A percentile compares a stretch with the other conserved stretches of the same genome.
These are phyloP conservation scores for Porphyrio hochstetteri DNA, from an alignment of 2,113 vertebrate genomes.

Conservation along the genomic window DNA sequence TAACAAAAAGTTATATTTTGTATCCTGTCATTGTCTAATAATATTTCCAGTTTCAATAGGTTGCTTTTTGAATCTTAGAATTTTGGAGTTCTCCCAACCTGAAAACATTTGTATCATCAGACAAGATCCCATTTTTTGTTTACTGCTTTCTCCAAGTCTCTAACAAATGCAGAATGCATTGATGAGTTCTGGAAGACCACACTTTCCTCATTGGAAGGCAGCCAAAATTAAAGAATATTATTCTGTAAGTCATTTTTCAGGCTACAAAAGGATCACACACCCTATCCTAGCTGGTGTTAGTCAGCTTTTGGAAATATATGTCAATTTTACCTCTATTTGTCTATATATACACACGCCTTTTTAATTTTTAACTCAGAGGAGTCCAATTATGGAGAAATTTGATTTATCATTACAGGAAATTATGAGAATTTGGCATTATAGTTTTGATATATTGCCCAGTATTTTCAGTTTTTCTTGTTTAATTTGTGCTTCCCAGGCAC, in stretches of 20 bases:
- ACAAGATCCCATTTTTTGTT: background rate
- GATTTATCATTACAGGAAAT: background rate
- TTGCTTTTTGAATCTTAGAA: background rate
- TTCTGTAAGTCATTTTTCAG: background rate
- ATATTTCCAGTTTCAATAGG: background rate
- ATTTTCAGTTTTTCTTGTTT: background rate
- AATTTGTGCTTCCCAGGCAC: background rate
- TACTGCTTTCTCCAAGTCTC: background rate
- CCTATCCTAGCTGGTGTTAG: background rate
- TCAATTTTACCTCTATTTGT: background rate
- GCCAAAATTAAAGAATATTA: background rate
- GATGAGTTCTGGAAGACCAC: background rate
- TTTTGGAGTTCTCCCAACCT: background rate
- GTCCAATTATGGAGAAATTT: background rate
- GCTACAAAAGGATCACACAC: background rate
- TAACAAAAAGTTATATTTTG: background rate
- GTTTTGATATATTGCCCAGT: background rate
- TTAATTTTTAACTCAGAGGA: background rate
- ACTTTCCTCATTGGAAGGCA: background rate
- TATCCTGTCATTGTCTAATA: background rate
- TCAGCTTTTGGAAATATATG: background rate
- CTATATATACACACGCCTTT: fast-evolving
- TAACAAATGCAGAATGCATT: background rate
- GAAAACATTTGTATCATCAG: background rate
- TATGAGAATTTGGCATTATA: background rate